Base-by-base conservation (phyloP, 1,140 invertebrate species). In the Zelostemma sp. region DNA sequence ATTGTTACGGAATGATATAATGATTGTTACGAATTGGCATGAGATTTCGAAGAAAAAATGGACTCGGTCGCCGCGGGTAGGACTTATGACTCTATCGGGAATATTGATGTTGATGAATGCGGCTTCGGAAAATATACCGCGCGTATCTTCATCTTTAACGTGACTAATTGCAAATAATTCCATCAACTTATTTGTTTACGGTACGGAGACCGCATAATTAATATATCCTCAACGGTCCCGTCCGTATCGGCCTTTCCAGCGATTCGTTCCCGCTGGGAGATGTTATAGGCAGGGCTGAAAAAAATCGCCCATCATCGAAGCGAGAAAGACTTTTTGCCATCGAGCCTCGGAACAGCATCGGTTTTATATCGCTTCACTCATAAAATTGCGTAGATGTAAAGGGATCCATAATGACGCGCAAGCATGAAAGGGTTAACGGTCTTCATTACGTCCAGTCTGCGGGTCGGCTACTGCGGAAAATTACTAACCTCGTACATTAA, bases 371-470 rank as follows among this genome's bases (percentile, higher is more conserved):
- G n/a, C 48, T 14, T 49, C 17, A 15, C 56, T 45, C 58, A 55
- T 60, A 48, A 72, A 74, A 31, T 67, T 64, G 16, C 54, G 33
- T 19, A 50, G 48, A 61, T 40, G 48, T 31, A 25, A 31, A 72
- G 33, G 40, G 11, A 45, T 45, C 53, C 25, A 59, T 72, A 72
- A 74, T 59, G 55, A 72, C 64, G 56, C 55, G 19, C 45, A 25
- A 8, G 43, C 59, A 72, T 56, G 74, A 76, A 70, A 17, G 55
- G 69, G 69, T 74, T 77, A 77, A 77, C 74, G 72, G 66, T 74
- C 72, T 73, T 74, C 60, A 70, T 75, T 77, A 76, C 68, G 65
- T 54, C 21, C 54, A 45, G 18, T 60, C 35, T 25, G 41, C 59
- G 58, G 43, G 18, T 60, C 35, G 35, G 41, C 59, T 54, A 57